phyloP scores from a whole-genome alignment of 30 jellyfish, hydroid and myxozoan genomes.

The Turritopsis dohrnii region DNA sequence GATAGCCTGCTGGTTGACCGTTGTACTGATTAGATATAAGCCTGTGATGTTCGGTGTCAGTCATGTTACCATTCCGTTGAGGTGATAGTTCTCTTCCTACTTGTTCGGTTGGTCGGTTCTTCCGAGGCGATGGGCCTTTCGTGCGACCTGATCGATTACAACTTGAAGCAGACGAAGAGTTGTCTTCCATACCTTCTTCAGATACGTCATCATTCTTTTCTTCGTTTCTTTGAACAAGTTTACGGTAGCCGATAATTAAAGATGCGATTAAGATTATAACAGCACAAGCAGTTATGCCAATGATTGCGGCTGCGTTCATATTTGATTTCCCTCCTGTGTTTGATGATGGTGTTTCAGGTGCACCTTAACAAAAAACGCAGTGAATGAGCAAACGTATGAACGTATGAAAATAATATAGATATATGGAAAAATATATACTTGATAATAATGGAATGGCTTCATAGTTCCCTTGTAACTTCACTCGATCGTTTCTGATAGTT shows the following conservation, averaged over 20 bases:
- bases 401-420: too few species aligned
- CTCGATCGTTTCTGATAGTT: background rate
- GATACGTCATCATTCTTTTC: conserved; percentile 35
- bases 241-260: conserved; percentile 62
- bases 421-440: background rate
- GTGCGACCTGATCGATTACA: conserved; percentile 35
- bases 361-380: background rate
- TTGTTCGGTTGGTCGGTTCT: conserved; percentile 40
- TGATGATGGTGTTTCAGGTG: background rate
- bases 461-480: conserved; percentile 5
- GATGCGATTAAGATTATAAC: conserved; percentile 65
- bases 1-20: conserved; percentile 16
- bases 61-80: conserved; percentile 14
- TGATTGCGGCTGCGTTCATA: conserved; percentile 68
- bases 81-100: conserved; percentile 30
- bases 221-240: conserved; percentile 30
- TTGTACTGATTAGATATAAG: conserved; percentile 13
- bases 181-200: conserved; percentile 43
- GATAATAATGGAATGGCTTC: background rate
- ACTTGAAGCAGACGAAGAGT: conserved; percentile 34
- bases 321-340: conserved; percentile 28
- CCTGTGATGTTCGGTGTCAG: conserved; percentile 25
- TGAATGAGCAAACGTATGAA: too few species aligned
- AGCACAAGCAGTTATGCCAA: conserved; percentile 74
- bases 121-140: conserved; percentile 19